These are phyloP conservation scores for Crossocerus cetratus DNA, from an alignment of 2,888 invertebrate species.

Conservation along the genomic window DNA sequence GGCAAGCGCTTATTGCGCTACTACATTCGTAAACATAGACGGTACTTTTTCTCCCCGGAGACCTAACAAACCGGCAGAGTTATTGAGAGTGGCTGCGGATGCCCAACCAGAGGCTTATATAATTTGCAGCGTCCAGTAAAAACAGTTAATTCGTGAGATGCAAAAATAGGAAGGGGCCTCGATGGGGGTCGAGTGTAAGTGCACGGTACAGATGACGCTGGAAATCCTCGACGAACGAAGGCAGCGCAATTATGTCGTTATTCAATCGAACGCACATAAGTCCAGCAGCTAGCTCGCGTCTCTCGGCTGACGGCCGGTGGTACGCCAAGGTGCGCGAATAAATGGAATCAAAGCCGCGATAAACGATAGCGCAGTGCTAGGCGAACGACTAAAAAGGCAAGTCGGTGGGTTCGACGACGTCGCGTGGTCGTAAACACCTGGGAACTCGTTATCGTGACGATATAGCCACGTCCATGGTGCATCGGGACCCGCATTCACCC, in stretches of 20 bases:
- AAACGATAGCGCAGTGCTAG: conserved; percentile 12
- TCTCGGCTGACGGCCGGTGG: background rate
- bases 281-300: background rate
- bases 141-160: too few relatives aligned
- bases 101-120: too few relatives aligned
- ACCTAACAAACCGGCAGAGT: too few relatives aligned
- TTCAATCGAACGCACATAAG: background rate
- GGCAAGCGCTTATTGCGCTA: too few relatives aligned
- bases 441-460: conserved; percentile 47
- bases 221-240: too few relatives aligned
- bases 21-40: too few relatives aligned
- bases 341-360: background rate
- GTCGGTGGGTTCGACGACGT: conserved; percentile 50
- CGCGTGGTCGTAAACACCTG: conserved; percentile 55
- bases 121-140: too few relatives aligned
- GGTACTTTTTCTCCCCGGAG: too few relatives aligned
- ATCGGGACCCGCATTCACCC: conserved; percentile 20
- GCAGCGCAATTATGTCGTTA: background rate
- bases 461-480: conserved; percentile 30
- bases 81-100: too few relatives aligned
- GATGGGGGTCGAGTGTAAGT: too few relatives aligned
- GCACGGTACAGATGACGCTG: too few relatives aligned
- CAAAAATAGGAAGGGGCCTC: too few relatives aligned
- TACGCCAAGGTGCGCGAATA: background rate
- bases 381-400: conserved; percentile 39